phyloP scores from a whole-genome alignment of 2,113 vertebrate genomes.

The Gyps fulvus region DNA sequence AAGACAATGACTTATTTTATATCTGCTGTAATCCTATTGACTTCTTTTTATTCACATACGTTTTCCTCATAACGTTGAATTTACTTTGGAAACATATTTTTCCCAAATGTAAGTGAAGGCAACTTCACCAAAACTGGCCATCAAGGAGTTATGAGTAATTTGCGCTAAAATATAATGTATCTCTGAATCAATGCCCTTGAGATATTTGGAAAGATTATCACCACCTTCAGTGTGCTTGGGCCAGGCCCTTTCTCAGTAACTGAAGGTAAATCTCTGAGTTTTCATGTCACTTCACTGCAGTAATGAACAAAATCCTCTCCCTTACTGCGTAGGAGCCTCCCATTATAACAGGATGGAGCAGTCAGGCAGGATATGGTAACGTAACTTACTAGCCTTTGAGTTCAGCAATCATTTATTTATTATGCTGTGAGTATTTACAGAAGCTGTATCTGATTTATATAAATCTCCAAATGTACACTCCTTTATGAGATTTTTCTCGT shows the following conservation, averaged over 20 bases:
- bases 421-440: constrained; percentile 30
- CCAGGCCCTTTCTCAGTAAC: not conserved
- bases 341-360: not conserved
- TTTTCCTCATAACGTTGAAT: not conserved
- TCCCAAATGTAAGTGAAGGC: not conserved
- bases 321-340: not conserved
- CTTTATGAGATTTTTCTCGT: not conserved
- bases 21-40: not conserved
- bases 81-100: not conserved
- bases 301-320: not conserved
- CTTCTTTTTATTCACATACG: not conserved
- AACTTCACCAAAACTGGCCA: not conserved
- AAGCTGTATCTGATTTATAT: constrained; percentile 49
- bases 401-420: constrained; percentile 36
- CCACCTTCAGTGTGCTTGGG: not conserved
- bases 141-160: not conserved
- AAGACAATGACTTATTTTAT: not conserved
- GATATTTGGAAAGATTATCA: not conserved
- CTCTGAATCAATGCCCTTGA: not conserved
- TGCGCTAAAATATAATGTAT: not conserved
- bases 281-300: not conserved
- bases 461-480: constrained; percentile 15
- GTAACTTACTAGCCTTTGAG: not conserved
- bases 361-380: not conserved
- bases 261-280: not conserved